Evolutionary conservation across 2,113 vertebrate genomes (phyloP).

Genomic region (Anolis sagrei): DNA sequence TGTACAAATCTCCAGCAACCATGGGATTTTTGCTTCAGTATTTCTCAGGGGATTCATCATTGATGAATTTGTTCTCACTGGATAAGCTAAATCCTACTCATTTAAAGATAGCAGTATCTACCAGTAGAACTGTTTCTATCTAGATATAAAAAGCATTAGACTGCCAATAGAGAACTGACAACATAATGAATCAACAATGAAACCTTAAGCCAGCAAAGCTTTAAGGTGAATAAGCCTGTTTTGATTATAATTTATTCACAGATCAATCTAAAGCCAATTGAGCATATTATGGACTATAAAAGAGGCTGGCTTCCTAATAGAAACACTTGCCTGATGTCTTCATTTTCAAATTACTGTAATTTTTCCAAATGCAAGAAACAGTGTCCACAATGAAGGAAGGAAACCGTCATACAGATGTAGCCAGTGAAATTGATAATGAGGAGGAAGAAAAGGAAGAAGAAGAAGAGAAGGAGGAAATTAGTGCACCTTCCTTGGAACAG

Average conservation of each 20-base stretch:
- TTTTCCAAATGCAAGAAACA: conserved; percentile 37
- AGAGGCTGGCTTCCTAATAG: conserved; percentile 66
- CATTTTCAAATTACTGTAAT: conserved; percentile 54
- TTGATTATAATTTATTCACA: conserved; percentile 81
- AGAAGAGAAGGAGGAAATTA: background rate
- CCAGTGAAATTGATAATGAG: background rate
- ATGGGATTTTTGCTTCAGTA: conserved; percentile 77
- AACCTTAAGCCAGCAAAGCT: conserved; percentile 80
- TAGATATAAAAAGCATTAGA: conserved; percentile 80
- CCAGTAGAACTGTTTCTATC: conserved; percentile 77
- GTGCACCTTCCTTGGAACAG: background rate
- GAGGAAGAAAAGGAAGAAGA: background rate
- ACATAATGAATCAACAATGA: conserved; percentile 85
- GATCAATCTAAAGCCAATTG: conserved; percentile 82
- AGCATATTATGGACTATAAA: conserved; percentile 77
- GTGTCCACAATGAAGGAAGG: conserved; percentile 29
- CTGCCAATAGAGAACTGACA: conserved; percentile 79
- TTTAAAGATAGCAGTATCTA: conserved; percentile 81
- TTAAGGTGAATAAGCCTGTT: conserved; percentile 77
- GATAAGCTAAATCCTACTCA: conserved; percentile 80
- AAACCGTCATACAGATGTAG: background rate
- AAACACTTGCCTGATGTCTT: conserved; percentile 53
- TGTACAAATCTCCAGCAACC: conserved; percentile 73
- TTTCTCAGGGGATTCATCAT: conserved; percentile 79
- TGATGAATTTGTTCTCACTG: conserved; percentile 82